phyloP scores from a whole-genome alignment of 2,797 vertebrate genomes.

The Rachycentron canadum region DNA sequence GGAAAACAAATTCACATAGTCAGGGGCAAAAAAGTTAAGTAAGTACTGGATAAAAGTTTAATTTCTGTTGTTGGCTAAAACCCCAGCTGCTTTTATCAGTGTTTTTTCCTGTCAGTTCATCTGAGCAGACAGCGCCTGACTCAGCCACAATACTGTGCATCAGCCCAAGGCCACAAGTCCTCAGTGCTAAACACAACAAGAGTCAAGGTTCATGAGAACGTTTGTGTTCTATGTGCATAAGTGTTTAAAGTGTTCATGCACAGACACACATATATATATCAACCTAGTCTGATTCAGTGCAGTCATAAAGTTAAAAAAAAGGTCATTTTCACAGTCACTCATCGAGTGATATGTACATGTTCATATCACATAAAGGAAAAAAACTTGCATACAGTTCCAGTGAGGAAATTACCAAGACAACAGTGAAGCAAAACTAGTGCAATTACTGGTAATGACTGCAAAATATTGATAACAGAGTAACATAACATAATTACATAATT shows the following conservation, averaged over 20 bases:
- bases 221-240: slow-evolving; percentile 36
- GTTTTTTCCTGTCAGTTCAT: slow-evolving; percentile 69
- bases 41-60: slow-evolving; percentile 22
- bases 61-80: slow-evolving; percentile 33
- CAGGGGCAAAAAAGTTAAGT: slow-evolving; percentile 10
- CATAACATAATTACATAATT: too few species aligned
- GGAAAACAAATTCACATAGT: not conserved
- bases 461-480: too few species aligned
- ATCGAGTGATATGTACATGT: too few species aligned
- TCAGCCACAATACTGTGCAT: slow-evolving; percentile 58
- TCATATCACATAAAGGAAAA: too few species aligned
- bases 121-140: slow-evolving; percentile 50
- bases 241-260: slow-evolving; percentile 31
- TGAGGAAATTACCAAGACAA: too few species aligned
- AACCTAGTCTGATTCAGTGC: too few species aligned
- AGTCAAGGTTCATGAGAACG: slow-evolving; percentile 80
- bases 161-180: slow-evolving; percentile 55
- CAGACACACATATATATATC: not conserved
- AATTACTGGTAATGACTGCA: too few species aligned
- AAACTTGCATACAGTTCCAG: too few species aligned
- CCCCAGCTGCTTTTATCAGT: slow-evolving; percentile 53
- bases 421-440: too few species aligned
- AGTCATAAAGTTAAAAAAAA: too few species aligned
- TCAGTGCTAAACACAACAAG: slow-evolving; percentile 56
- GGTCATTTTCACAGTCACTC: too few species aligned